phyloP scores from a whole-genome alignment of 2,113 vertebrate species.

The Microtus montanus region DNA sequence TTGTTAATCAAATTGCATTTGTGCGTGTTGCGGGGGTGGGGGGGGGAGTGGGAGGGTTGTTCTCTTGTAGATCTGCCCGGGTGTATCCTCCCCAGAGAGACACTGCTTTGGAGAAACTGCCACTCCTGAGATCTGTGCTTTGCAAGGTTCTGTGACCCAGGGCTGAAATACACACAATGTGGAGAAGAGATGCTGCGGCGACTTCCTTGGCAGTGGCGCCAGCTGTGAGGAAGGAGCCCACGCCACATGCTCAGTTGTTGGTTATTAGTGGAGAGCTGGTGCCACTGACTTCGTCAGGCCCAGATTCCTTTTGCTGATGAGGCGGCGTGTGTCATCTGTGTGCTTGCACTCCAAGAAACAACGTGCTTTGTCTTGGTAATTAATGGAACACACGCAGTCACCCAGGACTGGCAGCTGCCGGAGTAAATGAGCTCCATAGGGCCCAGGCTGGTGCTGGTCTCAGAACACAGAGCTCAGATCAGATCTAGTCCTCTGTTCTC shows the following conservation, averaged over 20 bases:
- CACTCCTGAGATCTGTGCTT: neutral
- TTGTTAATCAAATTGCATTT: conserved; percentile 27
- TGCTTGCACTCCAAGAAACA: neutral
- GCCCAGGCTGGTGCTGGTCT: neutral
- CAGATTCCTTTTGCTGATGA: neutral
- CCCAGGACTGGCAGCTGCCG: neutral
- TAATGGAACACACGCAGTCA: neutral
- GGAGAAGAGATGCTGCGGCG: neutral
- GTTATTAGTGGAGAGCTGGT: conserved; percentile 19
- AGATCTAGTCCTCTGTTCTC: neutral
- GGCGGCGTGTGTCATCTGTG: neutral
- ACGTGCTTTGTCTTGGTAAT: neutral
- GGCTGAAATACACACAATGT: neutral
- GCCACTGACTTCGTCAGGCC: neutral
- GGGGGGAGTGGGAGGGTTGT: neutral
- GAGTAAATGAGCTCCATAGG: neutral
- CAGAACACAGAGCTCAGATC: neutral
- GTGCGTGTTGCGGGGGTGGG: neutral
- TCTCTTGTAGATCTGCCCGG: neutral
- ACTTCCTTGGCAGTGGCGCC: conserved; percentile 24
- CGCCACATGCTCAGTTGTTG: neutral
- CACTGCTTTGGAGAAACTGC: neutral
- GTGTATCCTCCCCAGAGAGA: neutral
- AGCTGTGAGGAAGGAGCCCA: neutral
- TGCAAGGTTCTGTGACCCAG: neutral